These are phyloP conservation scores for Chiloscyllium punctatum DNA, from an alignment of 2,797 vertebrate genomes.

Conservation along the genomic window DNA sequence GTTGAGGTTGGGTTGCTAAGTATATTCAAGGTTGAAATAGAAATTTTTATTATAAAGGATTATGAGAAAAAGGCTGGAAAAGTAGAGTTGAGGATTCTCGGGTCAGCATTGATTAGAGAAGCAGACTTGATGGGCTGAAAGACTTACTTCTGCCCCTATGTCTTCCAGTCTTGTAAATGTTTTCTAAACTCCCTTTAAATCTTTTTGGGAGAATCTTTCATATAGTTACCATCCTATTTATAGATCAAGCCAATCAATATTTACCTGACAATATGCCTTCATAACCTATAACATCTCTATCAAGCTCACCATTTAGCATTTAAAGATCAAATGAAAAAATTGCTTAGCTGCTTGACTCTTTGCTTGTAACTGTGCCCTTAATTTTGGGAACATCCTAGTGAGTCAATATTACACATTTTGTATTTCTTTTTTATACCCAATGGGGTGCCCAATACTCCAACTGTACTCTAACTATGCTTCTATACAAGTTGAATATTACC, in stretches of 20 bases:
- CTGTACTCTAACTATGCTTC: too few relatives aligned
- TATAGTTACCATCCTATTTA: background rate
- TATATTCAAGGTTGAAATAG: too few relatives aligned
- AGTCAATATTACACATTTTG: background rate
- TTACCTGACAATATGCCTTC: background rate
- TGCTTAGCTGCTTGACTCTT: background rate
- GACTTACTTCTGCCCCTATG: too few relatives aligned
- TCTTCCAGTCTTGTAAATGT: background rate
- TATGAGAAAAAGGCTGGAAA: too few relatives aligned
- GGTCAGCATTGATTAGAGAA: too few relatives aligned
- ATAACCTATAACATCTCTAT: background rate
- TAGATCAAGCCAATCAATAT: background rate
- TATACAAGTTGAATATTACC: too few relatives aligned
- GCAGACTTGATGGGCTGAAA: too few relatives aligned
- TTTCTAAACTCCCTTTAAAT: background rate
- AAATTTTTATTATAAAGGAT: too few relatives aligned
- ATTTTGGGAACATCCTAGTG: background rate
- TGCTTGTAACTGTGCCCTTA: background rate
- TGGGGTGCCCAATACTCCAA: too few relatives aligned
- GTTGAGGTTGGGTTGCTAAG: too few relatives aligned
- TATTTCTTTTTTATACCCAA: too few relatives aligned
- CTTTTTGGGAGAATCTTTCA: background rate
- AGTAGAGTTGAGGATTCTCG: too few relatives aligned
- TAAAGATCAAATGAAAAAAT: background rate
- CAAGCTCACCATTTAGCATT: background rate